Conservation (phyloP, 2,888 invertebrate genomes). For the Ceraclea dissimilis region DNA sequence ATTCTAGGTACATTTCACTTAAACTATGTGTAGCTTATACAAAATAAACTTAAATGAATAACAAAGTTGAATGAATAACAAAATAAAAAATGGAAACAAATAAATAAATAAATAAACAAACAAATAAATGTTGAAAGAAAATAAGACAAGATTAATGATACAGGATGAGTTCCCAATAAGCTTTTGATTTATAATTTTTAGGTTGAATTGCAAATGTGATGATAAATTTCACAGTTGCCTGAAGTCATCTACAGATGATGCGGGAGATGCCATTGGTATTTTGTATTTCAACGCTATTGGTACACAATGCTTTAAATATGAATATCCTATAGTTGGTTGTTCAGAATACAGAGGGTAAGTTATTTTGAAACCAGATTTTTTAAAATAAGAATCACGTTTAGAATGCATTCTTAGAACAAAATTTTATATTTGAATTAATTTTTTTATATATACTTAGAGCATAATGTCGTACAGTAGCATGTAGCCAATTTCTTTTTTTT, state of each 20-base stretch:
- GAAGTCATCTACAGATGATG: conserved; percentile 32
- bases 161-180: not conserved
- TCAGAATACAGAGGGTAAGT: conserved; percentile 44
- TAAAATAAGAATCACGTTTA: too few species aligned
- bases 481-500: not conserved
- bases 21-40: too few species aligned
- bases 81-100: not conserved
- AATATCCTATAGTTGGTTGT: conserved; percentile 50
- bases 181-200: conserved; percentile 28
- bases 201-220: conserved; percentile 50
- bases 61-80: too few species aligned
- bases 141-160: too few species aligned
- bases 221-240: conserved; percentile 46
- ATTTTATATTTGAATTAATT: not conserved
- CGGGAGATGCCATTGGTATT: conserved; percentile 41
- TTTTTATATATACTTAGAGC: not conserved
- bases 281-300: conserved; percentile 50
- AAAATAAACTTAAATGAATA: too few species aligned
- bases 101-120: not conserved
- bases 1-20: too few species aligned
- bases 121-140: too few species aligned
- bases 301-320: conserved; percentile 53
- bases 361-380: too few species aligned
- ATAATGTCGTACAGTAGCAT: too few species aligned
- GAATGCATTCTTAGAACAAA: not conserved